phyloP scores from a whole-genome alignment of 1,140 invertebrate species.

The Bombus huntii region DNA sequence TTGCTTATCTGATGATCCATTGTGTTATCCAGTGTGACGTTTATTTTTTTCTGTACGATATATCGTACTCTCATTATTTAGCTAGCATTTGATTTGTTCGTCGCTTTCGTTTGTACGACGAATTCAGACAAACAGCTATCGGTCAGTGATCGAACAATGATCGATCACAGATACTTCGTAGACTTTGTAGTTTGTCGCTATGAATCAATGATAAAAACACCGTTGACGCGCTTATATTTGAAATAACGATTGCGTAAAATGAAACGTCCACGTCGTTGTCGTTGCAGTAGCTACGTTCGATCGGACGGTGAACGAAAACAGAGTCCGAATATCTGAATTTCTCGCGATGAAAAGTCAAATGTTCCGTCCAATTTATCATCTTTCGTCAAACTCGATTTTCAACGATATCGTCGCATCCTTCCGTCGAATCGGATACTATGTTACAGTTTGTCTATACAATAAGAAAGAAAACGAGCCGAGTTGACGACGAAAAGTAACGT shows the following conservation, averaged over 20 bases:
- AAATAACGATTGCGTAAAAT: neutral
- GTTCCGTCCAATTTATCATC: neutral
- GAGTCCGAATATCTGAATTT: neutral
- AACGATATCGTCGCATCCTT: neutral
- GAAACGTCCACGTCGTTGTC: neutral
- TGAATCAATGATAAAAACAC: no score
- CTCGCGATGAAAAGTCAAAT: neutral
- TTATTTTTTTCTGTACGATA: neutral
- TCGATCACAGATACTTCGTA: neutral
- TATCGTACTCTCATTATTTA: neutral
- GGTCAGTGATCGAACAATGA: neutral
- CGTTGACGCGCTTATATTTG: neutral
- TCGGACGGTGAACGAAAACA: neutral
- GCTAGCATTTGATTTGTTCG: neutral
- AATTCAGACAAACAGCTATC: neutral
- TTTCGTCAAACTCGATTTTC: neutral
- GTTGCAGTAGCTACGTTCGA: neutral
- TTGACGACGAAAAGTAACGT: no score
- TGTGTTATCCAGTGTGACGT: constrained; percentile 11
- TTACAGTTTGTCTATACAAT: no score
- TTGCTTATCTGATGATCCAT: constrained; percentile 44
- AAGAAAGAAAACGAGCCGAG: no score
- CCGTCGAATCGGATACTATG: neutral
- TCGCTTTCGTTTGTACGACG: neutral
- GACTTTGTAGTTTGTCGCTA: neutral